A percentile compares a stretch with the other conserved stretches of the same genome.
phyloP scores from a whole-genome alignment of 2,888 invertebrate genomes.

The Drosophila maculinotata region DNA sequence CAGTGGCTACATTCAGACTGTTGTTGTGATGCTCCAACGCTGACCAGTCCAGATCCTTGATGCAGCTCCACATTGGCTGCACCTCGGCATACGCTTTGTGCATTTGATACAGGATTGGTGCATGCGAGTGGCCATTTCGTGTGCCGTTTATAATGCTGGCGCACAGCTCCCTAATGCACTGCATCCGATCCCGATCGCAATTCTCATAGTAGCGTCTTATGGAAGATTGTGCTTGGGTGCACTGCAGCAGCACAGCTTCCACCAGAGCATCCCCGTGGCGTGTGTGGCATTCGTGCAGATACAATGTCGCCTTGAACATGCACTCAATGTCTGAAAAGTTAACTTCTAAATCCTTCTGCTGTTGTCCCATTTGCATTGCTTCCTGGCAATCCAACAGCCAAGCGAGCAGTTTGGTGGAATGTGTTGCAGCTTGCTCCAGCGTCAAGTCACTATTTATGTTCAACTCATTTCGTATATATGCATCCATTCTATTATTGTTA shows the following conservation, averaged over 20 bases:
- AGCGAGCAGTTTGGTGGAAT: constrained; percentile 57
- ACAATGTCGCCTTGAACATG: constrained; percentile 62
- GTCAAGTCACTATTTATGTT: constrained; percentile 26
- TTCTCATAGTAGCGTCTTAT: constrained; percentile 30
- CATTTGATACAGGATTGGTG: constrained; percentile 53
- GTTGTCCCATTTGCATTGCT: constrained; percentile 35
- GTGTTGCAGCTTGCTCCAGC: constrained; percentile 49
- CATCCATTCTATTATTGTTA: constrained; percentile 41
- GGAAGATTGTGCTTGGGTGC: constrained; percentile 20
- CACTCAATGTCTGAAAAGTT: constrained; percentile 55
- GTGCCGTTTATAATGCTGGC: constrained; percentile 43
- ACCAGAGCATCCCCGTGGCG: constrained; percentile 53
- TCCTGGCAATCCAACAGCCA: constrained; percentile 60
- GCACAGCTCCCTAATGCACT: constrained; percentile 50
- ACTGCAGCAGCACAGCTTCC: constrained; percentile 34
- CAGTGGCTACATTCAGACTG: constrained; percentile 10
- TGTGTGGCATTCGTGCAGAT: constrained; percentile 57
- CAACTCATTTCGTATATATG: constrained; percentile 59
- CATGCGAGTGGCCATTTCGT: constrained; percentile 47
- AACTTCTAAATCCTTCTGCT: constrained; percentile 39
- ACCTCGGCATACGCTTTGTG: constrained; percentile 53
- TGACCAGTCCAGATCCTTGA: constrained; percentile 60
- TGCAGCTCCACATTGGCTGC: constrained; percentile 50
- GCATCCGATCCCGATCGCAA: constrained; percentile 15
- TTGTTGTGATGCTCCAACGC: constrained; percentile 13